Evolutionary conservation across 1,140 invertebrate species (phyloP), one percentile per base, ranked within the genome.

Genomic region (Philaenus spumarius): DNA sequence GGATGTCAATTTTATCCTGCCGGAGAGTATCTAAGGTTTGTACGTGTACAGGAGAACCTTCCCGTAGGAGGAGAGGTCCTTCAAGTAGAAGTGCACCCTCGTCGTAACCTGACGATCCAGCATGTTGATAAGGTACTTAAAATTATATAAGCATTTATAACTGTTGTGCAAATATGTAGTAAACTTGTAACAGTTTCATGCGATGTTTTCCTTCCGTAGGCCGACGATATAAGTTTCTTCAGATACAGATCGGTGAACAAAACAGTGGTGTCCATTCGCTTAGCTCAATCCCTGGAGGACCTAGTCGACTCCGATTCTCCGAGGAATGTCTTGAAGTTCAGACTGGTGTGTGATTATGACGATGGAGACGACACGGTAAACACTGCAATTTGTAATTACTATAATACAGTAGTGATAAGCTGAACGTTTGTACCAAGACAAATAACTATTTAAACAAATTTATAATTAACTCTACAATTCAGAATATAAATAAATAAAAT

Each of bases 311-410:
- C 80, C 19, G 69, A 64, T 14, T 78, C 78, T 59, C 88, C 89
- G 1, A 80, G 85, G 67, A 92, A 90, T 72, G 80, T 92, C 39
- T 77, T 93, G 22, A 92, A 92, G 75, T 91, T 93, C 72, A 78
- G 87, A 43, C 73, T 85, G 17, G 73, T 80, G 4, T 85, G 83
- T 57, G 80, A 82, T 64, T 81, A 77, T 61, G 72, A 78, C 51
- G 75, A 81, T 30, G 77, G 79, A 26, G 78, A 81, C 63, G 81
- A 82, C 64, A 72, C 76, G 66, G 81, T 84, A 68, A 75, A n/a
- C n/a, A n/a, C n/a, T n/a, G n/a, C n/a, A n/a, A n/a, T n/a, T n/a
- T n/a, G n/a, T n/a, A n/a, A n/a, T n/a, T n/a, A n/a, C n/a, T n/a
- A n/a, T n/a, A n/a, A n/a, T n/a, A n/a, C n/a, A n/a, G n/a, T n/a